These are phyloP conservation scores for Philereme transversata DNA, from an alignment of 2,888 invertebrate species.

Conservation along the genomic window DNA sequence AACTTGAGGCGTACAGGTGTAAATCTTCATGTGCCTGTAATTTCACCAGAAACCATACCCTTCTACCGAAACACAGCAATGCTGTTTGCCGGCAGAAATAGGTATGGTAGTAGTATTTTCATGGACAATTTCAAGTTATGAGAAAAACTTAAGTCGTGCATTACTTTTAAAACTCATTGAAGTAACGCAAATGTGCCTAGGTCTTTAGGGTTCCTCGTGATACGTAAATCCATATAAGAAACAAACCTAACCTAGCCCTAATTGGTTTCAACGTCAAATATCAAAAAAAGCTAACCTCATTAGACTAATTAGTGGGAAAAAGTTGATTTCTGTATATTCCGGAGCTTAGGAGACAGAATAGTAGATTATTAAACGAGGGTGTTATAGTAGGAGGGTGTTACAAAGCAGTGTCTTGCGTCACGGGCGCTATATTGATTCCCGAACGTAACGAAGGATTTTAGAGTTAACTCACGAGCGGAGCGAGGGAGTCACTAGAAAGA, in stretches of 20 bases:
- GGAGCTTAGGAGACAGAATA: constrained; percentile 44
- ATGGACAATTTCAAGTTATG: constrained; percentile 4
- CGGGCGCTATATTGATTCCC: too few species aligned
- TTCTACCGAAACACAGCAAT: too few species aligned
- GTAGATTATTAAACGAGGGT: background rate
- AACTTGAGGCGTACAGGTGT: too few species aligned
- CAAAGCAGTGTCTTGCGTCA: too few species aligned
- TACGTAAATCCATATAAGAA: constrained; percentile 34
- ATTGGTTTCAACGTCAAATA: constrained; percentile 44
- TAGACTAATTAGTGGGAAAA: constrained; percentile 78
- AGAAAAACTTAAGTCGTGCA: background rate
- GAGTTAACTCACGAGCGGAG: too few species aligned
- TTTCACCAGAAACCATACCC: too few species aligned
- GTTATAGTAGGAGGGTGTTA: too few species aligned
- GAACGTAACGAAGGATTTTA: too few species aligned
- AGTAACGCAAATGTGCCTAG: constrained; percentile 1
- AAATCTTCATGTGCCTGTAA: too few species aligned
- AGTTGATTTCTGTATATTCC: constrained; percentile 65
- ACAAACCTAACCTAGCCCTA: constrained; percentile 43
- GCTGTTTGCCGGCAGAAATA: too few species aligned
- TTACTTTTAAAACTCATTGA: background rate
- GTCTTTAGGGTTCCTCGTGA: constrained; percentile 24
- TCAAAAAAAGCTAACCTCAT: constrained; percentile 61
- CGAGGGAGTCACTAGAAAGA: too few species aligned
- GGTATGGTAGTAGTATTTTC: too few species aligned